phyloP scores from a whole-genome alignment of 2,888 invertebrate genomes.

The Tipula unca region DNA sequence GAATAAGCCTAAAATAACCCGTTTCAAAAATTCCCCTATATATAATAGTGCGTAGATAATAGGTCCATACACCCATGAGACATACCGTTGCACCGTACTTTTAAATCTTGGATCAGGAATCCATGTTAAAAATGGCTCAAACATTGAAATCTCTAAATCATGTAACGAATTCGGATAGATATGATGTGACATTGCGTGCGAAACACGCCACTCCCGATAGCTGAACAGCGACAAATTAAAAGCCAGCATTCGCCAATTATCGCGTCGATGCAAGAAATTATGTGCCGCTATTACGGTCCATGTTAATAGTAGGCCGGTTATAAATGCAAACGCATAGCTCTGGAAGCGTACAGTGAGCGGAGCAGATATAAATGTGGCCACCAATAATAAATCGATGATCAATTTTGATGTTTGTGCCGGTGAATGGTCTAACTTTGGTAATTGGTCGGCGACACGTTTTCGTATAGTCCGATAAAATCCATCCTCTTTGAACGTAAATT shows the following conservation, averaged over 20 bases:
- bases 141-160: slow-evolving; percentile 60
- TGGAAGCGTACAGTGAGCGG: slow-evolving; percentile 37
- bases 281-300: slow-evolving; percentile 57
- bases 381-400: slow-evolving; percentile 39
- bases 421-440: slow-evolving; percentile 47
- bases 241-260: slow-evolving; percentile 71
- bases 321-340: slow-evolving; percentile 31
- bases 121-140: slow-evolving; percentile 60
- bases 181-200: slow-evolving; percentile 71
- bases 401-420: slow-evolving; percentile 28
- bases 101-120: slow-evolving; percentile 49
- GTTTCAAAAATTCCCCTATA: slow-evolving; percentile 32
- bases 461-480: slow-evolving; percentile 69
- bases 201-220: slow-evolving; percentile 58
- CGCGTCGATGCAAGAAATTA: slow-evolving; percentile 67
- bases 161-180: slow-evolving; percentile 66
- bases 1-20: slow-evolving; percentile 31
- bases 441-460: slow-evolving; percentile 46
- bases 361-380: slow-evolving; percentile 36
- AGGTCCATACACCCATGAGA: slow-evolving; percentile 47
- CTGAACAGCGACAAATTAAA: slow-evolving; percentile 59
- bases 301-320: slow-evolving; percentile 50
- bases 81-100: slow-evolving; percentile 44
- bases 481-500: slow-evolving; percentile 62
- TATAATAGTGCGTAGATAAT: slow-evolving; percentile 33